These are phyloP conservation scores for Amniataba percoides DNA, from an alignment of 2,797 vertebrate species.

Conservation along the genomic window DNA sequence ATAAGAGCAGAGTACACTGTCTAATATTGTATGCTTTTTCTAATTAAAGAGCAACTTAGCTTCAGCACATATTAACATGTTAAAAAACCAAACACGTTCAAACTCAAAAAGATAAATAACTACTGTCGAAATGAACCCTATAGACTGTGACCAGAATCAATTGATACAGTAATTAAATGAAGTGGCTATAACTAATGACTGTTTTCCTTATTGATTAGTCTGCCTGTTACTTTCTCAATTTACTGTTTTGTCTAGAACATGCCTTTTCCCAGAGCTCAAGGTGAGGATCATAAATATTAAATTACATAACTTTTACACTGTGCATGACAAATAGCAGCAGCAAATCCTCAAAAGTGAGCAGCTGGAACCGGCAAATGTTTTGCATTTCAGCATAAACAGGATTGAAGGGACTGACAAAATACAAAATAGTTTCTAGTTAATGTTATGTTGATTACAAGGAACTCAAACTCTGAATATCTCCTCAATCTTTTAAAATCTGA, in stretches of 20 bases:
- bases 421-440: background rate
- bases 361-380: background rate
- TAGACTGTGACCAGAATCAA: background rate
- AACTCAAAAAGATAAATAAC: background rate
- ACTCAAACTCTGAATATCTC: background rate
- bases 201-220: slow-evolving; percentile 2
- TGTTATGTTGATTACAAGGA: background rate
- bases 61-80: background rate
- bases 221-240: background rate
- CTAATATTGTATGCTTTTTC: background rate
- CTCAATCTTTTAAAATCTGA: background rate
- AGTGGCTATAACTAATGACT: background rate
- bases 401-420: background rate
- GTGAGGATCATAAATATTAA: background rate
- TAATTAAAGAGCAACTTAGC: background rate
- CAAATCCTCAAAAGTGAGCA: background rate
- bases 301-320: background rate
- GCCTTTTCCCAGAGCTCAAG: background rate
- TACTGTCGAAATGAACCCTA: background rate
- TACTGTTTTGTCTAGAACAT: background rate
- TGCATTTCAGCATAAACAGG: background rate
- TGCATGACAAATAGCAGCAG: background rate
- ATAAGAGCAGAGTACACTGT: slow-evolving; percentile 12
- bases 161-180: background rate
- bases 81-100: background rate